Percentiles rank a stretch among this genome's conserved stretches.
These are phyloP conservation scores for Leucoptera coffeella DNA, from an alignment of 2,888 invertebrate genomes.

Conservation along the genomic window DNA sequence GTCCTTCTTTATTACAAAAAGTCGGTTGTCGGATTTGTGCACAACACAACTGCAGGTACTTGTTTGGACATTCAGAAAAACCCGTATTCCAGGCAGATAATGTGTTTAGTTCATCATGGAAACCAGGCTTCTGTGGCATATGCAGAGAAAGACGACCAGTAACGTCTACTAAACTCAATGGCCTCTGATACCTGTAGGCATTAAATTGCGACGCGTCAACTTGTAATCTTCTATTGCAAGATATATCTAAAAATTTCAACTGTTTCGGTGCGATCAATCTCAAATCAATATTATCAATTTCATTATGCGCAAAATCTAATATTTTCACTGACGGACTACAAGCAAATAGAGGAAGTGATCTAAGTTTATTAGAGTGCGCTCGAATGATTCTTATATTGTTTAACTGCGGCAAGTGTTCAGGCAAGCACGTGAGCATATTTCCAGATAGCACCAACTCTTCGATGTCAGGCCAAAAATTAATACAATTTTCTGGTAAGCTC, in stretches of 20 bases:
- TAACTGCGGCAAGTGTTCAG: slow-evolving; percentile 67
- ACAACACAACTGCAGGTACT: slow-evolving; percentile 65
- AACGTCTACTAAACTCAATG: slow-evolving; percentile 78
- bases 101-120: slow-evolving; percentile 46
- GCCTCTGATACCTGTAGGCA: slow-evolving; percentile 70
- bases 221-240: slow-evolving; percentile 74
- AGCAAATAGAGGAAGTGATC: slow-evolving; percentile 70
- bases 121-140: slow-evolving; percentile 36
- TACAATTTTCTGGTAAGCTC: slow-evolving; percentile 65
- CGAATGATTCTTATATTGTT: slow-evolving; percentile 67
- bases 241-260: slow-evolving; percentile 77
- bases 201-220: slow-evolving; percentile 79
- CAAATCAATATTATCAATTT: slow-evolving; percentile 73
- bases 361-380: slow-evolving; percentile 75
- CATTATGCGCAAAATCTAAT: slow-evolving; percentile 79
- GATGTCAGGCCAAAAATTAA: slow-evolving; percentile 69
- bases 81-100: slow-evolving; percentile 74
- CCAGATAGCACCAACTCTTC: slow-evolving; percentile 81
- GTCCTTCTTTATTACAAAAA: slow-evolving; percentile 73
- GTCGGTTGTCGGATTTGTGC: slow-evolving; percentile 72
- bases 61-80: slow-evolving; percentile 79
- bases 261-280: slow-evolving; percentile 72
- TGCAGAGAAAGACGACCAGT: slow-evolving; percentile 74
- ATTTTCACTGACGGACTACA: slow-evolving; percentile 69
- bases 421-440: slow-evolving; percentile 68